Conservation (phyloP, 92 coral and sea anemone species). For the Chrysogorgia sp. region DNA sequence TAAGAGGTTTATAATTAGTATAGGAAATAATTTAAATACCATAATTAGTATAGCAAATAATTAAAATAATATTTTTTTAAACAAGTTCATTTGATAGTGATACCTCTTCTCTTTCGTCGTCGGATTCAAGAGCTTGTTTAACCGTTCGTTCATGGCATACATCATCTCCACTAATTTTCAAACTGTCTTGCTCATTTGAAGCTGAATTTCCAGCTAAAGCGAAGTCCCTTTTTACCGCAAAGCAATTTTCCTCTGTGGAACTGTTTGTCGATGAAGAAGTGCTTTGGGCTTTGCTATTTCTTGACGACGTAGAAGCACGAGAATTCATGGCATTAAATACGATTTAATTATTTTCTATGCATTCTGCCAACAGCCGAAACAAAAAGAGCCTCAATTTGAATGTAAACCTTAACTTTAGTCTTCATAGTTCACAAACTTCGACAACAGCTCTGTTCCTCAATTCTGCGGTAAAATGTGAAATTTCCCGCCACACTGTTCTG, state of each 20-base stretch:
- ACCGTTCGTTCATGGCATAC: conserved; percentile 22
- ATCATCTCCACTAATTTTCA: not conserved
- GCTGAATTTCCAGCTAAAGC: not conserved
- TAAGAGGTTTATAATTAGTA: too few relatives aligned
- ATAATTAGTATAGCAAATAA: too few relatives aligned
- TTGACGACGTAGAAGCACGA: conserved; percentile 12
- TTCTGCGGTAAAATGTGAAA: too few relatives aligned
- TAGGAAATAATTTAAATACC: too few relatives aligned
- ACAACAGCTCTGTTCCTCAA: too few relatives aligned
- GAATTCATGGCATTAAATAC: not conserved
- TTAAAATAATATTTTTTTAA: too few relatives aligned
- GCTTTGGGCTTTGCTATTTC: not conserved
- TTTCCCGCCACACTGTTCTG: too few relatives aligned
- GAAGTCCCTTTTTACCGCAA: not conserved
- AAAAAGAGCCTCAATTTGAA: too few relatives aligned
- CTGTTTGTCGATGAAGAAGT: conserved; percentile 5
- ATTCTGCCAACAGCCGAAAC: too few relatives aligned
- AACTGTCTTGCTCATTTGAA: not conserved
- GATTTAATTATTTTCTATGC: too few relatives aligned
- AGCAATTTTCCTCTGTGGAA: conserved; percentile 9
- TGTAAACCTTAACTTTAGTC: too few relatives aligned
- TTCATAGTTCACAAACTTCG: too few relatives aligned
- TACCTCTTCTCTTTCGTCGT: conserved; percentile 36
- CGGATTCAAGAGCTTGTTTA: conserved; percentile 19
- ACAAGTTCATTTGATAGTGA: not conserved